phyloP scores from a whole-genome alignment of 2,113 vertebrate genomes.

The Suncus etruscus region DNA sequence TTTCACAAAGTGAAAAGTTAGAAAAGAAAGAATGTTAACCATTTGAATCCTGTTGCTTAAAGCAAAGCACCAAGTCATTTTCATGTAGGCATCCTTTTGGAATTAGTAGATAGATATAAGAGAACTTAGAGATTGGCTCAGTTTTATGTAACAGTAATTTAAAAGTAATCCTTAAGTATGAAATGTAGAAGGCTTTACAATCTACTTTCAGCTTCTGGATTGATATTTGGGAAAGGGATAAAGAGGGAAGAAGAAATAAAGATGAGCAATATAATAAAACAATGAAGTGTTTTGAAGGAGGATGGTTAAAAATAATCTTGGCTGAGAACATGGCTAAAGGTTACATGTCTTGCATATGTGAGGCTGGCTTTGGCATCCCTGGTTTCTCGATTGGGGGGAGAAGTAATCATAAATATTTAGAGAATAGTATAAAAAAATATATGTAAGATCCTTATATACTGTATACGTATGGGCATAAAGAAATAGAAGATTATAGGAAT shows the following conservation, averaged over 20 bases:
- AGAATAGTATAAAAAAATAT: not conserved
- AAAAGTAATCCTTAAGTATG: not conserved
- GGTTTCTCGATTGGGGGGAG: not conserved
- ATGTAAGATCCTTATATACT: not conserved
- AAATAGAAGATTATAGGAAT: not conserved
- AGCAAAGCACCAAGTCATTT: slow-evolving; percentile 7
- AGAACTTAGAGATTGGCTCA: slow-evolving; percentile 18
- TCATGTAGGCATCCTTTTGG: not conserved
- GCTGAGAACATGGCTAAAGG: no score
- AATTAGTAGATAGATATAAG: not conserved
- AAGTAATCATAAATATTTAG: not conserved
- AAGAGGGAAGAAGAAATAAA: no score
- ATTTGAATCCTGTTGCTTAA: slow-evolving; percentile 10
- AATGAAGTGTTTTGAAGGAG: no score
- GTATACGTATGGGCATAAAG: not conserved
- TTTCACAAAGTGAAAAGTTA: slow-evolving; percentile 7
- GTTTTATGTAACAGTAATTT: slow-evolving; percentile 26
- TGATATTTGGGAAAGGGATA: no score
- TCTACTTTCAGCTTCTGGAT: no score
- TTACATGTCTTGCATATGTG: no score
- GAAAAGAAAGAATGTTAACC: slow-evolving; percentile 10
- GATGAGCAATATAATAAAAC: no score
- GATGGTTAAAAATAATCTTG: slow-evolving; percentile 3
- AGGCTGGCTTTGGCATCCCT: no score
- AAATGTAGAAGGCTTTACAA: no score